Percentiles rank a stretch among this genome's conserved stretches.
Evolutionary conservation across 1,140 invertebrate genomes (phyloP).

Genomic region (Calosoma granatense): DNA sequence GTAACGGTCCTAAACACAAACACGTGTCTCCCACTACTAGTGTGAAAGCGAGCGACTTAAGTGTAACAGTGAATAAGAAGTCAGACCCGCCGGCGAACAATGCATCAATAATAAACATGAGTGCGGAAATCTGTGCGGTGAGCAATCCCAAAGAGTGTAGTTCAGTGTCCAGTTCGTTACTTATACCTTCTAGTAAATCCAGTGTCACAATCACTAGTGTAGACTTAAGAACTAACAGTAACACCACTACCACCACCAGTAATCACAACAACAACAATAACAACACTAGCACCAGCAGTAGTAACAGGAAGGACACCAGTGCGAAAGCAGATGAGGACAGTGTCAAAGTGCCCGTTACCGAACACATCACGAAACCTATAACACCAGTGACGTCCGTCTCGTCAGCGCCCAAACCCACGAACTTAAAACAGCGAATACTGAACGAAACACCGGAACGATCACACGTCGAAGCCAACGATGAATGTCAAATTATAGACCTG

Average conservation of each 20-base stretch:
- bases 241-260: slow-evolving; percentile 9
- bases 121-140: not conserved
- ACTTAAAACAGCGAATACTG: not conserved
- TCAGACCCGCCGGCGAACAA: not conserved
- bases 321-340: not conserved
- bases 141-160: not conserved
- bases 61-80: not conserved
- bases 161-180: not conserved
- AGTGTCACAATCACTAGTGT: slow-evolving; percentile 4
- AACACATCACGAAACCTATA: not conserved
- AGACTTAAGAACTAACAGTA: slow-evolving; percentile 4
- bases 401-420: not conserved
- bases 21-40: not conserved
- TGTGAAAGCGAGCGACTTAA: not conserved
- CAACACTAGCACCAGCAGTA: too few relatives aligned
- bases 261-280: not conserved
- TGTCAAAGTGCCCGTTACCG: not conserved
- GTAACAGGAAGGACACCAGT: too few relatives aligned
- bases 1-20: not conserved
- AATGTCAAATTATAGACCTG: slow-evolving; percentile 29
- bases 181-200: not conserved
- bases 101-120: not conserved
- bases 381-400: not conserved
- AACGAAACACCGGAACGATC: not conserved
- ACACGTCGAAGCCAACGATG: slow-evolving; percentile 15